Percentiles rank a stretch among this genome's conserved stretches.
Evolutionary conservation across 1,140 invertebrate genomes (phyloP).

Genomic region (Conus ventricosus): DNA sequence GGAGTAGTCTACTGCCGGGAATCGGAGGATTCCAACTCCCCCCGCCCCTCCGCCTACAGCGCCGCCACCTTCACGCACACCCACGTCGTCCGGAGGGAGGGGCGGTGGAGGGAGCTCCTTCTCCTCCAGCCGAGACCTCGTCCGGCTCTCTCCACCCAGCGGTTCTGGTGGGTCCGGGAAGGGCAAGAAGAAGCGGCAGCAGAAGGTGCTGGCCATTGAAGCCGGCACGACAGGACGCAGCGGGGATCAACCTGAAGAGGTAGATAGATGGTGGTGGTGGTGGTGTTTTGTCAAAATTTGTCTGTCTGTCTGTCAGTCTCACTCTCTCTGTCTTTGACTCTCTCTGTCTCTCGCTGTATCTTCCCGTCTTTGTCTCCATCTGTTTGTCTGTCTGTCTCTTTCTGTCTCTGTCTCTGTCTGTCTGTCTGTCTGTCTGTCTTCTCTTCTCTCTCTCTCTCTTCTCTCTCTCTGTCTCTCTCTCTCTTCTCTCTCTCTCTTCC

Average conservation of each 20-base stretch:
- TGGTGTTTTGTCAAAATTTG: not conserved
- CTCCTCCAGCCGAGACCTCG: not conserved
- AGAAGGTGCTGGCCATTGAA: not conserved
- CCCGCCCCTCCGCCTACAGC: slow-evolving; percentile 54
- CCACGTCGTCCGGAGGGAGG: slow-evolving; percentile 47
- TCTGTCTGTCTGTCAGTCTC: not conserved
- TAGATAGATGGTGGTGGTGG: not conserved
- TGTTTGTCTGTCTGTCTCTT: not conserved
- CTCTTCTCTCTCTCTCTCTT: no score
- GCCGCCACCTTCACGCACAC: slow-evolving; percentile 46
- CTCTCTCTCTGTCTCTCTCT: no score
- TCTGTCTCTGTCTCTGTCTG: not conserved
- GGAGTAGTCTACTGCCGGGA: slow-evolving; percentile 71
- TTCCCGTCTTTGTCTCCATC: not conserved
- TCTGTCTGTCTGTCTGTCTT: not conserved
- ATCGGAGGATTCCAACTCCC: slow-evolving; percentile 67
- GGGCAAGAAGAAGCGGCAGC: slow-evolving; percentile 19
- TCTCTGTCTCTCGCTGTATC: not conserved
- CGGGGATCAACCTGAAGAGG: not conserved
- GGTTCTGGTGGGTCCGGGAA: slow-evolving; percentile 9
- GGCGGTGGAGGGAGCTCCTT: slow-evolving; percentile 26
- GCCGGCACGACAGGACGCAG: not conserved
- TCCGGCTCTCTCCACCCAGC: no score
- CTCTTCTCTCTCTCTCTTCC: no score
- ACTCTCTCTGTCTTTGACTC: not conserved